Evolutionary conservation across 2,888 invertebrate species (phyloP), one percentile per base, ranked within the genome.

Genomic region (Microplitis deprimator): DNA sequence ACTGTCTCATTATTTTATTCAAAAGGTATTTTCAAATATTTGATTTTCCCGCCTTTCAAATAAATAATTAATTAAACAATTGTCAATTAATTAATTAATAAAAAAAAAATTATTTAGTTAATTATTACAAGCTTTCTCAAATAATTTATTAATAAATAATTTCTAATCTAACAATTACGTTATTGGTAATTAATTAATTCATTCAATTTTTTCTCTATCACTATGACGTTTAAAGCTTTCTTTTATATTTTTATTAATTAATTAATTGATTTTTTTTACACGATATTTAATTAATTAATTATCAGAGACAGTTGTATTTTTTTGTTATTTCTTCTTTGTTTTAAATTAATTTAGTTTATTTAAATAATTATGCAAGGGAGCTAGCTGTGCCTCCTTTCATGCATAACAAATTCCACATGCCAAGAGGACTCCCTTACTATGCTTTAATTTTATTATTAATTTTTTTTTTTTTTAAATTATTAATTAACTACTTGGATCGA

Each of bases 381-480:
- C 83, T 85, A 85, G 84, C 85, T 84, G 81, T 82, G 84, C 88
- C 89, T 83, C 88, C 88, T 89, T 89, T 87, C 89, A 89, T 89
- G 89, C 89, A 89, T 89, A 89, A 89, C 89, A 89, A 89, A 89
- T 89, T 89, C 89, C 89, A 89, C 89, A 89, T 89, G 89, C 89
- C 89, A 89, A 89, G 89, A 88, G 87, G 88, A 87, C 86, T 87
- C 87, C 86, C 83, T 77, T 83, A 84, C 85, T 81, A 79, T 77
- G 79, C 79, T 75, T 81, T 79, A 73, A 65, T 13, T 65, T 29
- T 29, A 29, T 65, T 13, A 65, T 20, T 20, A n/a, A n/a, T 20
- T 6, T 62, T n/a, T 59, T 3, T 62, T 77, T 74, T 68, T 75
- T 76, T 76, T 65, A 70, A 60, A 50, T 77, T 68, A 77, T 41